Conservation (phyloP, 2,888 invertebrate species). For the Chouioia cunea region DNA sequence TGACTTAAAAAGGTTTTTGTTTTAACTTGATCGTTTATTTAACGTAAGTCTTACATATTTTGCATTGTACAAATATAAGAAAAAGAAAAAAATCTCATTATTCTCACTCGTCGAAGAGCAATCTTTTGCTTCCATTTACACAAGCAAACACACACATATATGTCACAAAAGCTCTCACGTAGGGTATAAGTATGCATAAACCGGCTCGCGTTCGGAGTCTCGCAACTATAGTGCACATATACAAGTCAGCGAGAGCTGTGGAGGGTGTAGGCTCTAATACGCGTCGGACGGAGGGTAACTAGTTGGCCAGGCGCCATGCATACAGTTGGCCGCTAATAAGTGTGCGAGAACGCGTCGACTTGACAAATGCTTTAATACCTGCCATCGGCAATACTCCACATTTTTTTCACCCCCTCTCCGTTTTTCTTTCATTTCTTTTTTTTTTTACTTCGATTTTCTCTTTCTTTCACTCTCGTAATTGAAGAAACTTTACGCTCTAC, state of each 20-base stretch:
- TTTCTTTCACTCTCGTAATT: conserved; percentile 44
- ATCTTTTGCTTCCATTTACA: too few species aligned
- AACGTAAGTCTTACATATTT: too few species aligned
- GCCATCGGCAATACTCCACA: conserved; percentile 57
- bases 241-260: not conserved
- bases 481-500: conserved; percentile 32
- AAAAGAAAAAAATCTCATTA: not conserved
- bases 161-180: not conserved
- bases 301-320: conserved; percentile 66
- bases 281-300: conserved; percentile 54
- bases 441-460: conserved; percentile 57
- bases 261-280: not conserved
- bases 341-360: conserved; percentile 44
- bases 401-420: not conserved
- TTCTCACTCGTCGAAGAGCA: not conserved
- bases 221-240: not conserved
- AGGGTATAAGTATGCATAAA: conserved; percentile 10
- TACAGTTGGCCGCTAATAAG: conserved; percentile 61
- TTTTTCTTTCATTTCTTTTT: conserved; percentile 37
- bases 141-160: too few species aligned
- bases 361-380: conserved; percentile 67
- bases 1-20: too few species aligned
- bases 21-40: too few species aligned
- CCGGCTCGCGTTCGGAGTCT: not conserved
- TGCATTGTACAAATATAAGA: too few species aligned